Percentiles rank a stretch among this genome's conserved stretches.
phyloP scores from a whole-genome alignment of 2,113 vertebrate genomes.

The Tupaia tana region DNA sequence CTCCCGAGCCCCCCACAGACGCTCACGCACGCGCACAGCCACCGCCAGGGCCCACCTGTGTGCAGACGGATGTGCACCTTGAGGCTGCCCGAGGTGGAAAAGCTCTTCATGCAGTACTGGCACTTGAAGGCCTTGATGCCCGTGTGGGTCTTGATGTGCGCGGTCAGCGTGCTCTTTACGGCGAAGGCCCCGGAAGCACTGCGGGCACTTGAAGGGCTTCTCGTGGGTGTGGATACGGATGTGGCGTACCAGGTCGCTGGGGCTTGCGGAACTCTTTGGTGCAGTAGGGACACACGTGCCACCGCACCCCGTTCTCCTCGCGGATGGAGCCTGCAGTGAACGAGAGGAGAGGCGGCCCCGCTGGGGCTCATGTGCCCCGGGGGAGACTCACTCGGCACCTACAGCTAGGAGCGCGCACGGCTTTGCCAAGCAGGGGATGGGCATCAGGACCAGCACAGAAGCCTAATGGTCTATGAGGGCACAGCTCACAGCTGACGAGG shows the following conservation, averaged over 20 bases:
- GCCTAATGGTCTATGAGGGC: not conserved
- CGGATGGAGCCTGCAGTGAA: slow-evolving; percentile 93
- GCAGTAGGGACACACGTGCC: slow-evolving; percentile 98
- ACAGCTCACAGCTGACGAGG: not conserved
- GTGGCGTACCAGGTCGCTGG: slow-evolving; percentile 96
- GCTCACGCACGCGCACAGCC: rapidly evolving
- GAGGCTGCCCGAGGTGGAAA: slow-evolving; percentile 99
- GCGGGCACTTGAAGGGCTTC: slow-evolving; percentile 99
- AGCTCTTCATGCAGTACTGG: slow-evolving; percentile 97
- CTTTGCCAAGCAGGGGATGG: too few relatives aligned
- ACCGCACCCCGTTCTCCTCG: slow-evolving; percentile 96
- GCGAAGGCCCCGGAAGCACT: slow-evolving; percentile 99
- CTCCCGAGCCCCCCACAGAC: too few relatives aligned
- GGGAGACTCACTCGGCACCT: too few relatives aligned
- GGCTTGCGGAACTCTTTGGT: slow-evolving; percentile 99
- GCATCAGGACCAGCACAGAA: too few relatives aligned
- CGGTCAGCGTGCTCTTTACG: slow-evolving; percentile 98
- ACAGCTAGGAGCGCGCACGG: too few relatives aligned
- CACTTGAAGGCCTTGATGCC: slow-evolving; percentile 99
- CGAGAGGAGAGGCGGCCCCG: not conserved
- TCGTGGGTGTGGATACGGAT: slow-evolving; percentile 99
- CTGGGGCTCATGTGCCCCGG: too few relatives aligned
- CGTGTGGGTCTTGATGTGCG: slow-evolving; percentile 98
- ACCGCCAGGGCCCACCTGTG: slow-evolving; percentile 90
- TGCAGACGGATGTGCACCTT: slow-evolving; percentile 99